Evolutionary conservation across 2,888 invertebrate genomes (phyloP).

Genomic region (Falcaria lacertinaria): DNA sequence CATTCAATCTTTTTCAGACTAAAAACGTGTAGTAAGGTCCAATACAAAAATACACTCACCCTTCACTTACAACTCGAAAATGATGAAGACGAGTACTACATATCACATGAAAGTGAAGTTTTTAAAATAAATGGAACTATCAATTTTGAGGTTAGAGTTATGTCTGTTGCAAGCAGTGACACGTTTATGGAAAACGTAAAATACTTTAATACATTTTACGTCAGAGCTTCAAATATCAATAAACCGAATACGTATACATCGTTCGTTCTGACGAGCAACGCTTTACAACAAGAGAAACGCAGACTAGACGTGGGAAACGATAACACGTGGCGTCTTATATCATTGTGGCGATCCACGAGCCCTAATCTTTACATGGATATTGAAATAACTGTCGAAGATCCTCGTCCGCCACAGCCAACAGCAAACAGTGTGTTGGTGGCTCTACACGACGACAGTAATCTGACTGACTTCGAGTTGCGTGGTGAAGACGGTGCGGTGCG

Average conservation of each 20-base stretch:
- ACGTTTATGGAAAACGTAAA: background rate
- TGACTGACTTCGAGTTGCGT: slow-evolving; percentile 5
- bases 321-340: background rate
- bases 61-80: background rate
- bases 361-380: background rate
- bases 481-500: slow-evolving; percentile 2
- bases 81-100: background rate
- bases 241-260: background rate
- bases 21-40: background rate
- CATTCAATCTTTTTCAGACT: background rate
- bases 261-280: background rate
- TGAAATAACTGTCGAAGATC: background rate
- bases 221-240: background rate
- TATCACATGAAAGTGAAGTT: background rate
- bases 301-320: background rate
- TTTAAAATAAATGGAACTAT: background rate
- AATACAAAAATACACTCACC: background rate
- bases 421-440: background rate
- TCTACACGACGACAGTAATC: slow-evolving; percentile 2
- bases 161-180: background rate
- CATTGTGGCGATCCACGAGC: background rate
- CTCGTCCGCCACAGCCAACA: background rate
- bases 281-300: background rate
- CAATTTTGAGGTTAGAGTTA: background rate
- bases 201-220: background rate